Base-by-base conservation (phyloP, 2,888 invertebrate species). In the Coenonympha glycerion region DNA sequence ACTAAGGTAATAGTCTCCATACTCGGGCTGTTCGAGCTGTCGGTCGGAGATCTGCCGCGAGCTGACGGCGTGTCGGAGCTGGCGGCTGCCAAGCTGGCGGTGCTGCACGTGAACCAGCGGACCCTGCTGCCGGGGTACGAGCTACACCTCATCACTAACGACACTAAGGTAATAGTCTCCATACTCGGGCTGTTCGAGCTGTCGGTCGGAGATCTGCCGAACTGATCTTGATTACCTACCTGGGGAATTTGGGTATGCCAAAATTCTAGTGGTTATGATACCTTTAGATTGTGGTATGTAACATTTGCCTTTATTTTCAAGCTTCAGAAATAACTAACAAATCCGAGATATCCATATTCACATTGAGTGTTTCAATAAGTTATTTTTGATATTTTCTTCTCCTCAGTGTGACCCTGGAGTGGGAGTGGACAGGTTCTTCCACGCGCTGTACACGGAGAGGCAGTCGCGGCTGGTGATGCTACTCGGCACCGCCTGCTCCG, bases 391-490 rank as follows among this genome's bases (percentile, higher is more conserved):
- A 9, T 1, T 19, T 18, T 18, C 3, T 8, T 6, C n/a, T 11
- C 5, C 15, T 24, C 85, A 97, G 97, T 96, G 96, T 69, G 96
- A 97, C 80, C 93, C 96, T 3, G 97, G 97, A 0, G 93, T 94
- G 2, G 96, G 94, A 0, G 93, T 96, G 55, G 96, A 97, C 80
- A 91, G 95, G 40, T 95, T 97, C 81, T 97, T 96, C 83, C 95
- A 97, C 82, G 94, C 96, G 2, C 89, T 97, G 41, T 96, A 97
- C 83, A 93, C 93, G 0, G 91, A 92, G 61, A 89, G 92, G 30
- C 90, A 91, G 36, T 90, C 93, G 1, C 78, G 92, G 44, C 93
- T 96, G 91, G 90, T 93, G 56, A 91, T 94, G 88, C 83, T 97
- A 45, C 86, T 97, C 48, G 96, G 96, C n/a, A 92, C 95, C 1